These are phyloP conservation scores for Anolis sagrei DNA, from an alignment of 2,113 vertebrate genomes.

Conservation along the genomic window DNA sequence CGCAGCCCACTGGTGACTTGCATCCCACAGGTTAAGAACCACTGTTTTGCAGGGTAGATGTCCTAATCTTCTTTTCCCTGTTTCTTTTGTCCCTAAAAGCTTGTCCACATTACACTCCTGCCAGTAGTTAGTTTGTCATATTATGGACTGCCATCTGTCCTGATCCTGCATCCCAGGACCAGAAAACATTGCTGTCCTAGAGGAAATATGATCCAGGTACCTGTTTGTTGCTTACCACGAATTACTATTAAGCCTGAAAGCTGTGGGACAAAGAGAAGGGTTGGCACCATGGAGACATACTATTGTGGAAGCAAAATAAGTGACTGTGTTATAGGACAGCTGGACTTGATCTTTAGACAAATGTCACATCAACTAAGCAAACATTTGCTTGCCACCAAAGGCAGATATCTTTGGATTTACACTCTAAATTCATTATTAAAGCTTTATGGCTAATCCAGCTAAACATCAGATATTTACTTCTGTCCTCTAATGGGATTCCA, in stretches of 20 bases:
- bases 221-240: background rate
- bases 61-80: background rate
- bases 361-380: constrained; percentile 45
- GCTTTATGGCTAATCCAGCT: constrained; percentile 64
- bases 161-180: background rate
- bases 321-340: background rate
- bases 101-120: background rate
- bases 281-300: background rate
- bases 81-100: background rate
- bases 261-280: background rate
- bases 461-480: constrained; percentile 60
- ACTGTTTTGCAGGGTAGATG: no score
- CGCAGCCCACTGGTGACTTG: no score
- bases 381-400: constrained; percentile 45
- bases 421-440: constrained; percentile 64
- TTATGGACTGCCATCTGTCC: background rate
- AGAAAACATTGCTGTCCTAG: background rate
- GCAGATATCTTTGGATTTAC: constrained; percentile 38
- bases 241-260: background rate
- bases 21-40: no score
- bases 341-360: constrained; percentile 54
- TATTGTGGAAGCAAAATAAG: background rate
- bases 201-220: background rate
- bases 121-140: background rate
- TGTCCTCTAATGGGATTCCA: constrained; percentile 52